phyloP scores from a whole-genome alignment of 2,797 vertebrate species.

The Tokudaia tokunoshimensis region DNA sequence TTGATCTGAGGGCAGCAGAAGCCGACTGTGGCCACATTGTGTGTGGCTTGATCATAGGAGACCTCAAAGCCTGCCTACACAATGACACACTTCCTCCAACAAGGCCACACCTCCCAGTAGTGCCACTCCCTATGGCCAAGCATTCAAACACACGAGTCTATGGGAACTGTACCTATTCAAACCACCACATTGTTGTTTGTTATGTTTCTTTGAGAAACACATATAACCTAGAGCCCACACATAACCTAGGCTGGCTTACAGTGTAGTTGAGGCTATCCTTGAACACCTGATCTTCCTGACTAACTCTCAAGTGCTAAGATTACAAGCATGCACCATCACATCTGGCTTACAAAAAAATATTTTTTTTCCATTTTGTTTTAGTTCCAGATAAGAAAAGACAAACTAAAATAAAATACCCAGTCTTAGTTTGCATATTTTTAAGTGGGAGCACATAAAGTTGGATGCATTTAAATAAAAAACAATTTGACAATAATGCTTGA shows the following conservation, averaged over 20 bases:
- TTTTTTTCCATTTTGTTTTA: not conserved
- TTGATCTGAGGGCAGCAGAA: not conserved
- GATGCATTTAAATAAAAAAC: constrained; percentile 15
- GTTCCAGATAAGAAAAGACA: not conserved
- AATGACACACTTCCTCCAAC: not conserved
- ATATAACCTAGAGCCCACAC: too few relatives aligned
- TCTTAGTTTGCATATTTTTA: not conserved
- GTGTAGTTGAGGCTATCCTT: not conserved
- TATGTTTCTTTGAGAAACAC: not conserved
- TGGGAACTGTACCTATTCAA: not conserved
- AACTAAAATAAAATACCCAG: not conserved
- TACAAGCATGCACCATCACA: too few relatives aligned
- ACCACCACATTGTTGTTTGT: not conserved
- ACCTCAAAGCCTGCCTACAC: not conserved
- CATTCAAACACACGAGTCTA: not conserved
- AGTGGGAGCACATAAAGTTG: not conserved
- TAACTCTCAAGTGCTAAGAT: not conserved
- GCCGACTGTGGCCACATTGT: not conserved
- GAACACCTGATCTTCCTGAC: not conserved
- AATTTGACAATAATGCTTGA: constrained; percentile 9
- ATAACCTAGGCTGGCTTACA: not conserved
- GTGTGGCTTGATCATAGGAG: not conserved
- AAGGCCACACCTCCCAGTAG: not conserved
- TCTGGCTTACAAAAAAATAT: not conserved
- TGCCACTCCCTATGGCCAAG: not conserved